Base-by-base conservation (phyloP, 2,113 vertebrate genomes). In the Trichomycterus rosablanca region DNA sequence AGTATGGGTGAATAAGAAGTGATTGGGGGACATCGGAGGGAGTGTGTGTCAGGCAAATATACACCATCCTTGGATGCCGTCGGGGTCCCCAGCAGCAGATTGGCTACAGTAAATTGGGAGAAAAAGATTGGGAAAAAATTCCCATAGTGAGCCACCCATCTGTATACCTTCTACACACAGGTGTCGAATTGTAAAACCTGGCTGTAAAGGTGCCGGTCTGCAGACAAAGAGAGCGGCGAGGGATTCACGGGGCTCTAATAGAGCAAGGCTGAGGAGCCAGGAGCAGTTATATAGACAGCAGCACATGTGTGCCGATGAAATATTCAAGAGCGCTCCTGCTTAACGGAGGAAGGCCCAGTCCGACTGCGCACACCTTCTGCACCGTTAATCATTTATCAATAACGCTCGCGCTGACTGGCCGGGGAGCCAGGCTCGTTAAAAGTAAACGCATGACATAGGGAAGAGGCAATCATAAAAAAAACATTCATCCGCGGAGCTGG, bases 341-440 rank as follows among this genome's bases (percentile, higher is more conserved):
- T 81, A 80, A 81, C 42, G 65, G 76, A 84, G 83, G 74, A 81
- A 76, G 68, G 77, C 68, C 43, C 68, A 76, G 80, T 81, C 80
- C 77, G 70, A 74, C 76, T 76, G 71, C 80, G 78, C 79, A 80
- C 82, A 83, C 81, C 80, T 84, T 81, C 82, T 81, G 79, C 76
- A 70, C 67, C 63, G 81, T 88, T 88, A 84, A 87, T 87, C 84
- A 86, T 88, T 88, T 83, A 88, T 89, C 86, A 83, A 87, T 86
- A 86, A 83, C 79, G 71, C 77, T 79, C 74, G 68, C 63, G 72
- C 78, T 67, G 76, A 78, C 78, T 74, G 66, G 75, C 74, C 72
- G 69, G 66, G 74, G 80, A 76, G 76, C 68, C 52, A 66, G 73
- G 44, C 79, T 85, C 75, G 79, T 84, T 84, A 85, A 83, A 67